Percentiles rank a stretch among this genome's conserved stretches.
These are phyloP conservation scores for Caenorhabditis angaria DNA, from an alignment of 2,888 invertebrate genomes.

Conservation along the genomic window DNA sequence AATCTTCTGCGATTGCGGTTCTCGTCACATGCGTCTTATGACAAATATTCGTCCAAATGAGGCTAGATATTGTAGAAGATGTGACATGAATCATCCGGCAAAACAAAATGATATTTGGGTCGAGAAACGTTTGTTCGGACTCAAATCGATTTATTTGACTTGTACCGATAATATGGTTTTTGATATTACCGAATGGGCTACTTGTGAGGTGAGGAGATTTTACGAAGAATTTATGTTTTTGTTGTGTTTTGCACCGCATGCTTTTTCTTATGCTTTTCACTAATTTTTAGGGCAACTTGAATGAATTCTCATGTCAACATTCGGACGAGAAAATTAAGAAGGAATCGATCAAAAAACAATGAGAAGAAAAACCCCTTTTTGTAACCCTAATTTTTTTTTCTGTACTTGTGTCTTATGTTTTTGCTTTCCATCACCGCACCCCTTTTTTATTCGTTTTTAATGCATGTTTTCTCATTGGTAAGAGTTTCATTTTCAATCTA, in stretches of 20 bases:
- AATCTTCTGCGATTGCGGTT: constrained; percentile 91
- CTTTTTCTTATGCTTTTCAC: too few species aligned
- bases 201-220: constrained; percentile 80
- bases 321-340: too few species aligned
- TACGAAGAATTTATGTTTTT: neutral
- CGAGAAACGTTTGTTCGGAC: constrained; percentile 85
- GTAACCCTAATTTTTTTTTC: neutral
- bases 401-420: neutral
- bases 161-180: constrained; percentile 95
- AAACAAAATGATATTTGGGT: constrained; percentile 80
- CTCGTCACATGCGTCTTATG: constrained; percentile 86
- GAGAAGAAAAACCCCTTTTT: neutral
- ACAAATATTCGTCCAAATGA: constrained; percentile 89
- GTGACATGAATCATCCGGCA: constrained; percentile 88
- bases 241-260: neutral
- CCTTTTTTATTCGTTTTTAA: neutral
- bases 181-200: constrained; percentile 96
- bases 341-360: neutral
- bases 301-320: too few species aligned
- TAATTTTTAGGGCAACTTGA: too few species aligned
- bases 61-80: constrained; percentile 83
- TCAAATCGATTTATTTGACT: constrained; percentile 92
- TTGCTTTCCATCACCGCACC: neutral
- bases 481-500: neutral
- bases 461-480: neutral